Percentiles rank a stretch among this genome's conserved stretches.
Conservation (phyloP, 2,888 invertebrate genomes). For the Andrena camellia region DNA sequence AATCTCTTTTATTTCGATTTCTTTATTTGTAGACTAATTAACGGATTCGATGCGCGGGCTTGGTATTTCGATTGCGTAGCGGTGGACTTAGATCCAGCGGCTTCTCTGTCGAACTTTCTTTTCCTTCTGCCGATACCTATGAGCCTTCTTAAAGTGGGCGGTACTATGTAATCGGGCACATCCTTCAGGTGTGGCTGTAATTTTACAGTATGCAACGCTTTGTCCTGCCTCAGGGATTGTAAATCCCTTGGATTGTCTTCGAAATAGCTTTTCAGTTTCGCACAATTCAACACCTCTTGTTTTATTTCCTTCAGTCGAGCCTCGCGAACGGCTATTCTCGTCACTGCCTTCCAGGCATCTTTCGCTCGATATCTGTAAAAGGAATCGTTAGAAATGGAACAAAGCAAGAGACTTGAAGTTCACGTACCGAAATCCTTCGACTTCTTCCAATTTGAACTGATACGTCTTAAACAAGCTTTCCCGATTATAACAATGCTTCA, state of each 20-base stretch:
- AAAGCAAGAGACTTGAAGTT: background rate
- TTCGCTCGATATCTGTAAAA: constrained; percentile 91
- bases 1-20: constrained; percentile 72
- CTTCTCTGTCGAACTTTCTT: constrained; percentile 79
- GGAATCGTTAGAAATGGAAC: background rate
- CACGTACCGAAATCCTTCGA: constrained; percentile 93
- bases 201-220: constrained; percentile 93
- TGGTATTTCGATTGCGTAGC: constrained; percentile 78
- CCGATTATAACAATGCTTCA: constrained; percentile 89
- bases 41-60: constrained; percentile 81
- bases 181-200: constrained; percentile 94
- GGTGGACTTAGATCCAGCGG: constrained; percentile 75
- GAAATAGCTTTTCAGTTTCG: constrained; percentile 96
- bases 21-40: constrained; percentile 77
- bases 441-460: constrained; percentile 97
- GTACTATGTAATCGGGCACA: constrained; percentile 97
- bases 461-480: constrained; percentile 91
- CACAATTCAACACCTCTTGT: constrained; percentile 95
- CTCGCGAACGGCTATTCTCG: constrained; percentile 96
- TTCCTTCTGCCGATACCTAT: constrained; percentile 85
- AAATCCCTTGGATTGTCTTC: constrained; percentile 96
- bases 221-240: constrained; percentile 93
- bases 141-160: constrained; percentile 90
- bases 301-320: constrained; percentile 98
- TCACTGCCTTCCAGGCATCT: constrained; percentile 98